These are phyloP conservation scores for Drosophila quadrilineata DNA, from an alignment of 1,140 invertebrate species.

Conservation along the genomic window DNA sequence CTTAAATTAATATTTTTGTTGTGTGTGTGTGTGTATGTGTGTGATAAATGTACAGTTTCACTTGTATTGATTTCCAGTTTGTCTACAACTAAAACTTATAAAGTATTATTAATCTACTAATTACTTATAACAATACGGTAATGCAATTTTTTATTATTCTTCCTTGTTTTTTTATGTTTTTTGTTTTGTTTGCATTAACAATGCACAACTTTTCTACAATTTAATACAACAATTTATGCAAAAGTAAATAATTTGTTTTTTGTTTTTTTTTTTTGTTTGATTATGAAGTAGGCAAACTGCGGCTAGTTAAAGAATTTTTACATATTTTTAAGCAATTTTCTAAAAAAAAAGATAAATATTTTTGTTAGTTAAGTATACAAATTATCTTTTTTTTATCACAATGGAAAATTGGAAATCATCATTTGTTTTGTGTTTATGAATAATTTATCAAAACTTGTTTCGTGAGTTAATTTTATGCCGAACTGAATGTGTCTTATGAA, in stretches of 20 bases:
- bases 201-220: slow-evolving; percentile 45
- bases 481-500: slow-evolving; percentile 54
- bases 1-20: slow-evolving; percentile 41
- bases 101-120: slow-evolving; percentile 57
- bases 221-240: slow-evolving; percentile 59
- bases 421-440: no score
- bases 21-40: slow-evolving; percentile 54
- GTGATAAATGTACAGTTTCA: slow-evolving; percentile 73
- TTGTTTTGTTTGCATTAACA: slow-evolving; percentile 45
- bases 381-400: slow-evolving; percentile 75
- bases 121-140: slow-evolving; percentile 43
- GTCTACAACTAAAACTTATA: slow-evolving; percentile 71
- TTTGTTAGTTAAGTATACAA: slow-evolving; percentile 66
- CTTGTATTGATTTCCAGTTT: slow-evolving; percentile 66
- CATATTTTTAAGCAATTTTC: slow-evolving; percentile 60
- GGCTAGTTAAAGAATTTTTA: slow-evolving; percentile 53
- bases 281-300: slow-evolving; percentile 74
- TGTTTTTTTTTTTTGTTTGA: no score
- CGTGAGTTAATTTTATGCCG: slow-evolving; percentile 50
- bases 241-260: no score
- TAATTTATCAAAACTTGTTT: slow-evolving; percentile 51
- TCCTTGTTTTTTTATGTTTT: no score
- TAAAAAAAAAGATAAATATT: slow-evolving; percentile 64
- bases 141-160: slow-evolving; percentile 58
- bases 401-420: slow-evolving; percentile 64